phyloP scores from a whole-genome alignment of 2,113 vertebrate species.

The Alaudala cheleensis region DNA sequence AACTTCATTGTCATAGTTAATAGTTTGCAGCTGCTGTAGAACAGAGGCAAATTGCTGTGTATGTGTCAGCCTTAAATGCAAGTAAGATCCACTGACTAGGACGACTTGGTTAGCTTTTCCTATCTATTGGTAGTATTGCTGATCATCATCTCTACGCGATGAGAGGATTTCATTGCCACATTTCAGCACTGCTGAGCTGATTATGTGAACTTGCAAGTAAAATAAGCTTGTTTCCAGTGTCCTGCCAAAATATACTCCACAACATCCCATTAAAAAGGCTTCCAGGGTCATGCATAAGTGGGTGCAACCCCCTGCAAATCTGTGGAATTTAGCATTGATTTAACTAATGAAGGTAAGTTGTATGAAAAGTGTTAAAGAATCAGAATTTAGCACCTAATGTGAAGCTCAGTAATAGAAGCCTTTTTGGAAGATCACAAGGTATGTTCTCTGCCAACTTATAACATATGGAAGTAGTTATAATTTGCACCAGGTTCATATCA shows the following conservation, averaged over 20 bases:
- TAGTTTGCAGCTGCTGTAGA: conserved; percentile 67
- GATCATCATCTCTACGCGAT: conserved; percentile 24
- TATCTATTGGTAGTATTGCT: conserved; percentile 60
- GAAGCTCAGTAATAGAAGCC: neutral
- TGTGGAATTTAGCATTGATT: neutral
- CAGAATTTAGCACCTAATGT: neutral
- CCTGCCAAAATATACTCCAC: conserved; percentile 33
- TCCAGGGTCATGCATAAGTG: neutral
- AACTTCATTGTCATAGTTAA: conserved; percentile 69
- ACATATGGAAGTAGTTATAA: neutral
- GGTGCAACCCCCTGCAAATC: neutral
- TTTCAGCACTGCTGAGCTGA: conserved; percentile 62
- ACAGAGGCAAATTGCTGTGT: conserved; percentile 61
- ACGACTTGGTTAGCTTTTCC: conserved; percentile 34
- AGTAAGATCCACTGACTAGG: conserved; percentile 43
- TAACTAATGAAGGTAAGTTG: neutral
- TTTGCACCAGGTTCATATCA: neutral
- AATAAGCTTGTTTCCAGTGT: conserved; percentile 53
- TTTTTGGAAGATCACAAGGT: neutral
- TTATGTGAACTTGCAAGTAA: conserved; percentile 55
- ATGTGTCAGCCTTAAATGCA: conserved; percentile 42
- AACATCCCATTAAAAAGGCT: conserved; percentile 22
- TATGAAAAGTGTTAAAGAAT: neutral
- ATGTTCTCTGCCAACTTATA: neutral
- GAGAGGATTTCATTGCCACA: conserved; percentile 59